phyloP scores from a whole-genome alignment of 2,113 vertebrate genomes.

The Varanus salvator region DNA sequence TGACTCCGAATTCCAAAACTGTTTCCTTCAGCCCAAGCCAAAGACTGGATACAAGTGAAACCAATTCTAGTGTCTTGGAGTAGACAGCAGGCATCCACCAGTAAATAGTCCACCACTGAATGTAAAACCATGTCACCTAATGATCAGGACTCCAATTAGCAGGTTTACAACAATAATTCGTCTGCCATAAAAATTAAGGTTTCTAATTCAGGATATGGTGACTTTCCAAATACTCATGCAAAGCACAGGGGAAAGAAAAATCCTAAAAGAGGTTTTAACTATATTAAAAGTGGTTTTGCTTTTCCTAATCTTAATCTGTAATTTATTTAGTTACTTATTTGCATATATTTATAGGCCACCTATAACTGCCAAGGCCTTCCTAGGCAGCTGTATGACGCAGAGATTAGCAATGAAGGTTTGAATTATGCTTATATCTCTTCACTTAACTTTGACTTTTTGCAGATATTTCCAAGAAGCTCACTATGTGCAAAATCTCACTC shows the following conservation, averaged over 20 bases:
- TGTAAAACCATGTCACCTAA: background rate
- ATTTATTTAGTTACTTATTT: too few relatives aligned
- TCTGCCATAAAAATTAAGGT: background rate
- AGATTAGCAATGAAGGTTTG: background rate
- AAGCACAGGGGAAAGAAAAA: background rate
- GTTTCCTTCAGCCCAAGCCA: background rate
- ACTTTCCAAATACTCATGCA: background rate
- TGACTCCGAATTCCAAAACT: background rate
- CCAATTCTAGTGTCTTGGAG: background rate
- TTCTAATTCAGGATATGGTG: background rate
- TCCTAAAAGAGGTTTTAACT: too few relatives aligned
- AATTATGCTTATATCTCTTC: background rate
- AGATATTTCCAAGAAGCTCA: background rate
- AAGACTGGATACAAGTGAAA: background rate
- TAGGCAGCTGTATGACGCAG: background rate
- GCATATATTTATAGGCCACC: too few relatives aligned
- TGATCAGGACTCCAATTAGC: background rate
- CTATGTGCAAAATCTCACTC: background rate
- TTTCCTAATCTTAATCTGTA: background rate
- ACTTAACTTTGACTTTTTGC: background rate
- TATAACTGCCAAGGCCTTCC: too few relatives aligned
- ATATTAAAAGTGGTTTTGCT: background rate
- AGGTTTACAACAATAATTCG: background rate
- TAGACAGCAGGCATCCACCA: background rate
- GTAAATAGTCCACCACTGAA: background rate